Percentiles rank a stretch among this genome's conserved stretches.
Conservation (phyloP, 2,888 invertebrate species). For the Helleia helle region DNA sequence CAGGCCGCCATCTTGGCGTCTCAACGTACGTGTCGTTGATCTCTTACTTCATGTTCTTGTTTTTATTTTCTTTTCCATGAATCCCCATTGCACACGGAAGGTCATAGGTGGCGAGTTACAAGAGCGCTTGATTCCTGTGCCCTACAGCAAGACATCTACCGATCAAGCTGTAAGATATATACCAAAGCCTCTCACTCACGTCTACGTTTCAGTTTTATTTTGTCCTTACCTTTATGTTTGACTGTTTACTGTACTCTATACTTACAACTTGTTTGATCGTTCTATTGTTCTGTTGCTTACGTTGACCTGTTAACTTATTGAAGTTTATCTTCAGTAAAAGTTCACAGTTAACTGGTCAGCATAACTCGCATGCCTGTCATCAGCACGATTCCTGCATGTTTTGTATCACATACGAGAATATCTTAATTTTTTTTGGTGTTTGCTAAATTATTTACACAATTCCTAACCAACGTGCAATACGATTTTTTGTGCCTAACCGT, state of each 20-base stretch:
- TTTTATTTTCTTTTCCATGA: conserved; percentile 82
- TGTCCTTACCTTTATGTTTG: conserved; percentile 47
- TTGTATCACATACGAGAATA: conserved; percentile 20
- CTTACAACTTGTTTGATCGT: conserved; percentile 43
- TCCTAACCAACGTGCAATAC: conserved; percentile 16
- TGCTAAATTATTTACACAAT: conserved; percentile 8
- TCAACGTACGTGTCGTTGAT: conserved; percentile 43
- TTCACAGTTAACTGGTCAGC: conserved; percentile 15
- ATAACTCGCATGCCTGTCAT: conserved; percentile 37
- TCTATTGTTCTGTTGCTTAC: conserved; percentile 33
- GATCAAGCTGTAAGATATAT: conserved; percentile 98
- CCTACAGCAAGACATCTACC: conserved; percentile 99
- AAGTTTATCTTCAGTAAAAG: conserved; percentile 23
- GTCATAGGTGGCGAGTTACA: conserved; percentile 99
- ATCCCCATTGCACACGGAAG: conserved; percentile 93
- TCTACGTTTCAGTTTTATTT: conserved; percentile 47
- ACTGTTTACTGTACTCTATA: conserved; percentile 60
- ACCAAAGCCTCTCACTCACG: conserved; percentile 51
- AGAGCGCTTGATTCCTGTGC: conserved; percentile 99
- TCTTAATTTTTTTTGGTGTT: conserved; percentile 11
- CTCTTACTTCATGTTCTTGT: conserved; percentile 69
- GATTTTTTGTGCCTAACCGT: conserved; percentile 7
- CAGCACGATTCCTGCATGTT: conserved; percentile 50
- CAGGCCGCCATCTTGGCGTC: conserved; percentile 23
- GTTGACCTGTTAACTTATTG: conserved; percentile 39